Evolutionary conservation across 2,888 invertebrate species (phyloP).

Genomic region (Dicyrtomina minuta): DNA sequence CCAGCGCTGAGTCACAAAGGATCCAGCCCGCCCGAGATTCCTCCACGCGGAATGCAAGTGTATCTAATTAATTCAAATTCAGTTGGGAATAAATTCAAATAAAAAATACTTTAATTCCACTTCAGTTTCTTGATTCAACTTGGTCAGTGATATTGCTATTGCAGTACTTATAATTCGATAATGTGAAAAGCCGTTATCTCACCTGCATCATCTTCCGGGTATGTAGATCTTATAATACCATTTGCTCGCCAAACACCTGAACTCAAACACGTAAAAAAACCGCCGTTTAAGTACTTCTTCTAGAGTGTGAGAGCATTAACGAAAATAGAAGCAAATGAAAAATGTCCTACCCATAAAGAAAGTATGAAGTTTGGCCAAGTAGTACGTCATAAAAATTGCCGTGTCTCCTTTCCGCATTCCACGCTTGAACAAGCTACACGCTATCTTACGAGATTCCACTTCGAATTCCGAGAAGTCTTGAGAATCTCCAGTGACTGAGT

Average conservation of each 20-base stretch:
- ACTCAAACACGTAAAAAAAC: neutral
- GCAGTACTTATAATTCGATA: neutral
- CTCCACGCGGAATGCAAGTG: conserved; percentile 35
- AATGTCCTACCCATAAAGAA: conserved; percentile 29
- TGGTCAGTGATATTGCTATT: neutral
- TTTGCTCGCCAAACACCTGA: neutral
- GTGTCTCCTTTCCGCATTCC: conserved; percentile 47
- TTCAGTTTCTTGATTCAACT: no score
- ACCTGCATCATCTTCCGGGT: conserved; percentile 49
- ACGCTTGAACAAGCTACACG: conserved; percentile 42
- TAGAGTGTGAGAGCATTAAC: neutral
- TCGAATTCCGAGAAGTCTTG: conserved; percentile 58
- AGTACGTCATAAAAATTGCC: conserved; percentile 46
- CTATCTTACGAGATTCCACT: conserved; percentile 36
- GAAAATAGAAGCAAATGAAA: no score
- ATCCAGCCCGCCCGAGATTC: conserved; percentile 49
- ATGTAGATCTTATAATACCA: conserved; percentile 12
- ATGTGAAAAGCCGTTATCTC: no score
- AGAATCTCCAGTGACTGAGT: conserved; percentile 63
- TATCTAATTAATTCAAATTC: conserved; percentile 39
- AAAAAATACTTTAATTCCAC: neutral
- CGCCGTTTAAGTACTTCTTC: neutral
- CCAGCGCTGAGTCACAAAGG: conserved; percentile 43
- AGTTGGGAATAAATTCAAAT: no score
- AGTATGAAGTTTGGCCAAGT: conserved; percentile 43